Percentiles rank a stretch among this genome's conserved stretches.
Conservation (phyloP, 2,113 vertebrate species). For the Microcebus ravelobensis region DNA sequence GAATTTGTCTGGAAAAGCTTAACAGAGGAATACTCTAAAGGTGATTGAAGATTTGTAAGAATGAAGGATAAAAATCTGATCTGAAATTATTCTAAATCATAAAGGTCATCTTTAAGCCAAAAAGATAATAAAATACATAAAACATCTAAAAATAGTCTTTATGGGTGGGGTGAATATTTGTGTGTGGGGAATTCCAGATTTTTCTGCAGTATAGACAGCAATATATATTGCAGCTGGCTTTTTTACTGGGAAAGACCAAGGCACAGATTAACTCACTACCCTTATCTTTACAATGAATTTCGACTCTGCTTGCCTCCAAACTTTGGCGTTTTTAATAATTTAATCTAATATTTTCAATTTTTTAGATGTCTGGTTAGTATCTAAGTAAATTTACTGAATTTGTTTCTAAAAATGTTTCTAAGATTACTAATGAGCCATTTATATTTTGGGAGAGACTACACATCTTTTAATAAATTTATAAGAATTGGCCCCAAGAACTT, state of each 20-base stretch:
- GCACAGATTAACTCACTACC: neutral
- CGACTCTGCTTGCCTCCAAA: neutral
- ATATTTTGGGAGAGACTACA: neutral
- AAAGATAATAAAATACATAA: neutral
- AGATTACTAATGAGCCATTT: neutral
- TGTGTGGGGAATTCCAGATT: neutral
- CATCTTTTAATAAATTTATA: neutral
- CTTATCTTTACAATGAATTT: neutral
- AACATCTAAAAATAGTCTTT: neutral
- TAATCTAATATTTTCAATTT: neutral
- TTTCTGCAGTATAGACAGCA: neutral
- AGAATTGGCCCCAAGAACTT: neutral
- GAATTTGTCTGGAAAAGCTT: neutral
- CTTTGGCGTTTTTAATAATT: neutral
- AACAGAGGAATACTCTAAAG: neutral
- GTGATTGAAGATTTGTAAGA: neutral
- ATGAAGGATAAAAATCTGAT: neutral
- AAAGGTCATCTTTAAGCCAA: neutral
- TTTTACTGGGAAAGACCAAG: neutral
- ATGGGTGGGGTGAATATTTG: neutral
- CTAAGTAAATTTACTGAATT: slow-evolving; percentile 20
- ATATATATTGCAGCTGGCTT: neutral
- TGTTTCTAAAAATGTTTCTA: neutral
- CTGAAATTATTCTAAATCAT: neutral
- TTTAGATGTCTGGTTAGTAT: neutral